Percentiles rank a stretch among this genome's conserved stretches.
Evolutionary conservation across 2,113 vertebrate species (phyloP).

Genomic region (Colinus virginianus): DNA sequence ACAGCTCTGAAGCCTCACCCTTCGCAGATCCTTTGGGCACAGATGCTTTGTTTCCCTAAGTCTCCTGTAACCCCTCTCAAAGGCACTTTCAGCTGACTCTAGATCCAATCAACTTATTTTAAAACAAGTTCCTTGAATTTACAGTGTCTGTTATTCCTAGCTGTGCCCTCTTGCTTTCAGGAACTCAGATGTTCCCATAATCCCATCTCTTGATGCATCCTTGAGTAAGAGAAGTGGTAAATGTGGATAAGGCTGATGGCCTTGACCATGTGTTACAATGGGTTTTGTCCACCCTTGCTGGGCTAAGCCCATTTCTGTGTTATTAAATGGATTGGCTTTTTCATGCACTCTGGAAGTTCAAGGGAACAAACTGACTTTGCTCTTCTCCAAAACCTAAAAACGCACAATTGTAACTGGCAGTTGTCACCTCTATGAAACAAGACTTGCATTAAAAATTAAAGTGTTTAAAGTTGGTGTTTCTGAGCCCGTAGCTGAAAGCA

Average conservation of each 20-base stretch:
- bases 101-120: not conserved
- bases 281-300: accelerated
- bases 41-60: not conserved
- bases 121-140: not conserved
- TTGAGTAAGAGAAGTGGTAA: not conserved
- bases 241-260: not conserved
- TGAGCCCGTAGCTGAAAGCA: not conserved
- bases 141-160: not conserved
- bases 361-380: not conserved
- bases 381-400: not conserved
- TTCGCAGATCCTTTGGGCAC: not conserved
- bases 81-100: not conserved
- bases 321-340: accelerated
- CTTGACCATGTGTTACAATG: too few relatives aligned
- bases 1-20: not conserved
- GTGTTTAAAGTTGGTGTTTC: not conserved
- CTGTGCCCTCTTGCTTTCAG: not conserved
- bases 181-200: not conserved
- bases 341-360: not conserved
- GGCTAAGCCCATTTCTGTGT: not conserved
- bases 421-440: not conserved
- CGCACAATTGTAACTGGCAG: not conserved
- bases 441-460: not conserved
- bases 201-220: not conserved
- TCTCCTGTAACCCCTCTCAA: not conserved